Evolutionary conservation across 1,140 invertebrate species (phyloP), one percentile per base, ranked within the genome.

Genomic region (Brevipalpus yothersi): DNA sequence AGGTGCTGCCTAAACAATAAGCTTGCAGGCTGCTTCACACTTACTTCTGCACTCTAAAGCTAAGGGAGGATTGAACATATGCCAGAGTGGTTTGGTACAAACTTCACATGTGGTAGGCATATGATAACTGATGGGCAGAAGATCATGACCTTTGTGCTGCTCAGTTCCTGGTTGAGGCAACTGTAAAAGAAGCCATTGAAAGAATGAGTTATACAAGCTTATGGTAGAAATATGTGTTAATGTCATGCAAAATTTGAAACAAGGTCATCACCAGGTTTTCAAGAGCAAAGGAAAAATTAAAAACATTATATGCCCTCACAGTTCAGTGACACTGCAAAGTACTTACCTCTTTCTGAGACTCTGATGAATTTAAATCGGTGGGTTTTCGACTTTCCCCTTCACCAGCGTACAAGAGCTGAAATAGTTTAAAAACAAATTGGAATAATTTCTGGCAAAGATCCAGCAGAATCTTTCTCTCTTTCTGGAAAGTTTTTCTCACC

Each of bases 101-200:
- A 89, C 83, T 75, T 98, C 93, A 75, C 93, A 98, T 61, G 85
- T 85, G 2, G 93, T 94, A 42, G 92, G 92, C 80, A 95, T 96
- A 72, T 96, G 90, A 74, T 87, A 98, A 63, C 84, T 89, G 65
- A 98, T 90, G 65, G 86, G 83, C 60, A 95, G 77, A 67, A 98
- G 89, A 71, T 96, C 91, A 73, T 97, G 93, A 2, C 91, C 89
- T 75, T 96, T 95, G 69, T 93, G 80, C 62, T 80, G 76, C 58
- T 89, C 78, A 40, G 82, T 82, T 63, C 84, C 84, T 49, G 77
- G 78, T 70, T 86, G 84, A 64, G 86, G 17, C n/a, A 42, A 39
- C 70, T 66, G 66, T 61, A 41, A 17, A n/a, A 11, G 17, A 41
- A n/a, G 9, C 12, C n/a, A 41, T 12, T n/a, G 49, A 17, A 10